phyloP scores from a whole-genome alignment of 1,140 invertebrate genomes.

The Mizuhopecten yessoensis region DNA sequence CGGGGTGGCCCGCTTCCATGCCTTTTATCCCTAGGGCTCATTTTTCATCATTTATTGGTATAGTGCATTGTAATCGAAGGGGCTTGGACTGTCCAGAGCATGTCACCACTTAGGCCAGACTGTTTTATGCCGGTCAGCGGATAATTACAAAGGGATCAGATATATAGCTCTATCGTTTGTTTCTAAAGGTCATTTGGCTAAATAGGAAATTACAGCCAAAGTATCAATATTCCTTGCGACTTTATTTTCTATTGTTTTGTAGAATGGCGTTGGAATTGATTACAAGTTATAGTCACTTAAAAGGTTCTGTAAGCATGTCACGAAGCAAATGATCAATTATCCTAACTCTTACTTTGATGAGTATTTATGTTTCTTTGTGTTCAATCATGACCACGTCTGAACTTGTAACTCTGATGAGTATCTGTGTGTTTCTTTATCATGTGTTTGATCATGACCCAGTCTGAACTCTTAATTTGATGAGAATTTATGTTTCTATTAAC shows the following conservation, averaged over 20 bases:
- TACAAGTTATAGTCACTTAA: constrained; percentile 7
- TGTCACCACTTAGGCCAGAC: constrained; percentile 2
- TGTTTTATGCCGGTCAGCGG: background rate
- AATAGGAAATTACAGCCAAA: background rate
- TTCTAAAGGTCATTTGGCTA: constrained; percentile 17
- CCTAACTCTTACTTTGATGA: background rate
- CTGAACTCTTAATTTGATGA: too few relatives aligned
- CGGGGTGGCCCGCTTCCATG: background rate
- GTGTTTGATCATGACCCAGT: too few relatives aligned
- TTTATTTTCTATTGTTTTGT: background rate
- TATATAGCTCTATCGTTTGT: background rate
- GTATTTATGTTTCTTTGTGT: background rate
- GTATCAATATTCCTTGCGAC: constrained; percentile 11
- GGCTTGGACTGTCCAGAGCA: background rate
- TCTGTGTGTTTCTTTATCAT: too few relatives aligned
- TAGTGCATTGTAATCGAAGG: background rate
- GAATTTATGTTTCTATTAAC: too few relatives aligned
- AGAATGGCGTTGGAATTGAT: background rate
- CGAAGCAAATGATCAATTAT: background rate
- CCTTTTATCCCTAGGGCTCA: background rate
- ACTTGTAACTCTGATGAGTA: too few relatives aligned
- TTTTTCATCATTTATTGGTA: background rate
- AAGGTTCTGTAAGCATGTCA: background rate
- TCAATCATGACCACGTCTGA: background rate
- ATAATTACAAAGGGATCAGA: background rate